A percentile compares a stretch with the other conserved stretches of the same genome.
Conservation (phyloP, 2,888 invertebrate genomes). For the Sinopyrophorus schimmeli region DNA sequence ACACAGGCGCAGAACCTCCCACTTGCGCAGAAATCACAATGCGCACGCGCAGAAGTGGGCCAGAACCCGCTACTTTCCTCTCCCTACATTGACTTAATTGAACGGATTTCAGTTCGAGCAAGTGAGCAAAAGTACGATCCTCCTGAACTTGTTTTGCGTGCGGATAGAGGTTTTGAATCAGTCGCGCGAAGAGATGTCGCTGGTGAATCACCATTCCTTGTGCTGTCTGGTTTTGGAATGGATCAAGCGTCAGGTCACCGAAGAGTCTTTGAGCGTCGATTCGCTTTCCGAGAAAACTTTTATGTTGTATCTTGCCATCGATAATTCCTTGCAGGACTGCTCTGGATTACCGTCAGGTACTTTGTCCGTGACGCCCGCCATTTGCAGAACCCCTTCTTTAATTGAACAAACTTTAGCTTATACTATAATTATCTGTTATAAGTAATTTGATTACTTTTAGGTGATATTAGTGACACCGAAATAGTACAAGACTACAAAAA, state of each 20-base stretch:
- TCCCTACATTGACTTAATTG: too few species aligned
- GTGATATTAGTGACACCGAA: slow-evolving; percentile 70
- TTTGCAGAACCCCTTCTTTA: neutral
- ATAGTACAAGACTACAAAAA: slow-evolving; percentile 76
- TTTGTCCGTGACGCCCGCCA: neutral
- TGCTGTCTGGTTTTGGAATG: slow-evolving; percentile 68
- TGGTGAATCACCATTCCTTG: slow-evolving; percentile 62
- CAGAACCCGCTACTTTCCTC: too few species aligned
- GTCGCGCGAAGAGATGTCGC: slow-evolving; percentile 67
- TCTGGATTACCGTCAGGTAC: slow-evolving; percentile 66
- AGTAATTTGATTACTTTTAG: slow-evolving; percentile 41
- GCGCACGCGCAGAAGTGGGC: too few species aligned
- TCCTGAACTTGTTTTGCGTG: slow-evolving; percentile 68
- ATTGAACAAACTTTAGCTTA: neutral
- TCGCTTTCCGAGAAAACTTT: slow-evolving; percentile 68
- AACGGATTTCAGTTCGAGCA: slow-evolving; percentile 66
- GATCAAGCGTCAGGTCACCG: slow-evolving; percentile 57
- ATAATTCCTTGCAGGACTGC: slow-evolving; percentile 79
- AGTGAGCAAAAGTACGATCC: slow-evolving; percentile 65
- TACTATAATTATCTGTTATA: neutral
- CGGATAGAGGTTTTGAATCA: slow-evolving; percentile 77
- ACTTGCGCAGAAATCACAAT: too few species aligned
- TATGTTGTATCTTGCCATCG: slow-evolving; percentile 73
- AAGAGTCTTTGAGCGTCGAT: slow-evolving; percentile 48
- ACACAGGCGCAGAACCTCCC: too few species aligned